Evolutionary conservation across 2,888 invertebrate species (phyloP).

Genomic region (Acheta domesticus): DNA sequence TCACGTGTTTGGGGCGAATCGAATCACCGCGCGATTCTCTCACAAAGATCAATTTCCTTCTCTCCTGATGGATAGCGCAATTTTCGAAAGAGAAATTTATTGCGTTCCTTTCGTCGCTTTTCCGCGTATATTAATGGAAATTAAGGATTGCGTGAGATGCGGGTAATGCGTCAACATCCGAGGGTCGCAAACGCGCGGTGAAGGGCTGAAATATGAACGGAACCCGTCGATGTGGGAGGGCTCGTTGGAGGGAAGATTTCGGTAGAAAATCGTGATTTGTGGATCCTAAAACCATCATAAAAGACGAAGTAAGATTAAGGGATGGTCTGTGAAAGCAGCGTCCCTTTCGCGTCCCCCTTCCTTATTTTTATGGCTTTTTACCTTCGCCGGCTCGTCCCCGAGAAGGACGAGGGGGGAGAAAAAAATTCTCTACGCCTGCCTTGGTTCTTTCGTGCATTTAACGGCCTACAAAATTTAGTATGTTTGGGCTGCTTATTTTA

Average conservation of each 20-base stretch:
- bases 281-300: slow-evolving; percentile 23
- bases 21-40: not conserved
- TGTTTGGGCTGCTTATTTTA: not conserved
- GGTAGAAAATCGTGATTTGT: slow-evolving; percentile 24
- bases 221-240: not conserved
- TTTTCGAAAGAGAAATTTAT: not conserved
- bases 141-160: slow-evolving; percentile 9
- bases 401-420: slow-evolving; percentile 3
- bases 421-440: not conserved
- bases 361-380: slow-evolving; percentile 18
- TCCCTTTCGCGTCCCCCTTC: slow-evolving; percentile 4
- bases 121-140: not conserved
- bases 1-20: not conserved
- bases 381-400: not conserved
- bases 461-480: slow-evolving; percentile 6
- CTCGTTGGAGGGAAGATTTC: not conserved
- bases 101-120: not conserved
- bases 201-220: slow-evolving; percentile 9
- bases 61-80: not conserved
- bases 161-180: slow-evolving; percentile 2
- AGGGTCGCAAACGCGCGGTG: not conserved
- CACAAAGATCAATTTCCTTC: not conserved
- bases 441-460: not conserved
- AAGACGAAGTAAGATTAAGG: slow-evolving; percentile 24
- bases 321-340: slow-evolving; percentile 9